phyloP scores from a whole-genome alignment of 2,797 vertebrate species.

The Kryptopterus vitreolus region DNA sequence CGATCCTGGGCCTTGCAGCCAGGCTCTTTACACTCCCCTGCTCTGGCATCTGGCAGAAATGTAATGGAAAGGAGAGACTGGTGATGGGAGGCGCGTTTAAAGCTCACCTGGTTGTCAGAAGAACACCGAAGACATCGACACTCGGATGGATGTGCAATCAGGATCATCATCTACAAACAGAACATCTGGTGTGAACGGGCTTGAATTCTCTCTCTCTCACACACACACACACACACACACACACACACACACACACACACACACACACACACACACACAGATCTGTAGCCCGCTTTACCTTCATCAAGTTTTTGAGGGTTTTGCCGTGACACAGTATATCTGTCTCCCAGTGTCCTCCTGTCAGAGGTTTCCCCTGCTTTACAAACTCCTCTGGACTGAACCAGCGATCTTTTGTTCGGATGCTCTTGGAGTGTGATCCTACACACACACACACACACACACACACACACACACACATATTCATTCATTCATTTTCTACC shows the following conservation, averaged over 20 bases:
- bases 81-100: background rate
- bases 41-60: too few species aligned
- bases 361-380: background rate
- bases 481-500: too few species aligned
- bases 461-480: background rate
- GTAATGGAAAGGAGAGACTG: too few species aligned
- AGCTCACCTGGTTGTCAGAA: background rate
- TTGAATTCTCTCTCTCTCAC: too few species aligned
- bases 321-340: conserved; percentile 63
- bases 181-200: background rate
- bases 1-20: too few species aligned
- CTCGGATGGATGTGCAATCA: conserved; percentile 47
- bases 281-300: conserved; percentile 52
- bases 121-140: conserved; percentile 59
- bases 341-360: conserved; percentile 60
- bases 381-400: conserved; percentile 66
- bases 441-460: background rate
- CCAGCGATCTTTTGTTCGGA: conserved; percentile 68
- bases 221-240: too few species aligned
- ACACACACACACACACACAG: background rate
- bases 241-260: too few species aligned
- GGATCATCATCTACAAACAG: conserved; percentile 50
- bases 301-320: conserved; percentile 55
- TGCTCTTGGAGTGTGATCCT: conserved; percentile 65
- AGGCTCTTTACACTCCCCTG: too few species aligned